phyloP scores from a whole-genome alignment of 2,113 vertebrate species.

The Heterotis niloticus region DNA sequence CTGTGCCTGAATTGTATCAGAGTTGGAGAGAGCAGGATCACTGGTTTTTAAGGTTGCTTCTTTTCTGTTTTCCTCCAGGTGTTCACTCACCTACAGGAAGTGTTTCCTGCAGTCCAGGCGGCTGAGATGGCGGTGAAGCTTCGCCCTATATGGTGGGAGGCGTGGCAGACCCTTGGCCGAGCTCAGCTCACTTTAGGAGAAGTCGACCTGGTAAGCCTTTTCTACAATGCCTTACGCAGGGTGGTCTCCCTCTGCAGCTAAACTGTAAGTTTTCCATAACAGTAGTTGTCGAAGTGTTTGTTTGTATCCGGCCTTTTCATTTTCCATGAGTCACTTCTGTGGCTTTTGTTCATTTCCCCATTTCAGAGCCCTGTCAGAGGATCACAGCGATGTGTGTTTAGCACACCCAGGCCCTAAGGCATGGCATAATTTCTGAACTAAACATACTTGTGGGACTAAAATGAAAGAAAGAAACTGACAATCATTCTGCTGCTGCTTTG shows the following conservation, averaged over 20 bases:
- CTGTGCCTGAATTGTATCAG: too few species aligned
- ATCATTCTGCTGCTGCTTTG: neutral
- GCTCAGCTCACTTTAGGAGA: slow-evolving; percentile 91
- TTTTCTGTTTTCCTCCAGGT: slow-evolving; percentile 60
- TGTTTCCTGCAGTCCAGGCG: slow-evolving; percentile 88
- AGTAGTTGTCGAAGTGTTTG: neutral
- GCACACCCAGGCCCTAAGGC: slow-evolving; percentile 2
- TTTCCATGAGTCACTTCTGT: neutral
- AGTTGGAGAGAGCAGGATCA: too few species aligned
- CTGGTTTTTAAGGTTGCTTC: neutral
- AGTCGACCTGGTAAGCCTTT: slow-evolving; percentile 77
- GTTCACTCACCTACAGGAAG: slow-evolving; percentile 81
- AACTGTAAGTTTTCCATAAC: neutral
- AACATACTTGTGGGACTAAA: neutral
- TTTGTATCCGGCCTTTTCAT: neutral
- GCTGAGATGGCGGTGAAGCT: slow-evolving; percentile 86
- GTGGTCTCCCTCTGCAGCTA: neutral
- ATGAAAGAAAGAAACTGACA: neutral
- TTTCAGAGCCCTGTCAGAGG: neutral
- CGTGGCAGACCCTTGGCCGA: slow-evolving; percentile 90
- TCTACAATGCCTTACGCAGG: too few species aligned
- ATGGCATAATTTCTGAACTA: neutral
- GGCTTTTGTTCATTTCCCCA: neutral
- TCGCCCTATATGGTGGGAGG: slow-evolving; percentile 84
- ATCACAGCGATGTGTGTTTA: neutral